These are phyloP conservation scores for Globia sparganii DNA, from an alignment of 2,888 invertebrate genomes.

Conservation along the genomic window DNA sequence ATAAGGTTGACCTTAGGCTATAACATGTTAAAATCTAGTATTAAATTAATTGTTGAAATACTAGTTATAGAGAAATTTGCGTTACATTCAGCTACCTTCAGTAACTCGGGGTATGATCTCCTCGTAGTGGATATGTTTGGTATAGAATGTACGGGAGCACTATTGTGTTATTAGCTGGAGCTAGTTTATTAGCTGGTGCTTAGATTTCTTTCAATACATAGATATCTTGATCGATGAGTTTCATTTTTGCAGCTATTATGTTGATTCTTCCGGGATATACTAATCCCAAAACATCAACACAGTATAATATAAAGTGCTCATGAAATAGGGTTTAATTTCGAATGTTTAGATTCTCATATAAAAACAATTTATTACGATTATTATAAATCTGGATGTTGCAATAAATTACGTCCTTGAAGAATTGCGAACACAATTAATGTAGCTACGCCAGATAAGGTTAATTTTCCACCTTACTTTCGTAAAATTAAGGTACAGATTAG, in stretches of 20 bases:
- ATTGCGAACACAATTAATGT: slow-evolving; percentile 7
- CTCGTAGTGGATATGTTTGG: no score
- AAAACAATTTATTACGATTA: slow-evolving; percentile 12
- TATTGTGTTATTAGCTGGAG: background rate
- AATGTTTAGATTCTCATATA: background rate
- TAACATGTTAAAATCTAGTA: background rate
- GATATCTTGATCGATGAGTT: no score
- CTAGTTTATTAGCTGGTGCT: no score
- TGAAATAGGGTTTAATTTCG: slow-evolving; percentile 2
- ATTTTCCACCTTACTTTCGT: background rate
- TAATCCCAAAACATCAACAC: background rate
- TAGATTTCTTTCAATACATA: background rate
- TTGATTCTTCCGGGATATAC: background rate
- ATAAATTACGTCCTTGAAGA: slow-evolving; percentile 31
- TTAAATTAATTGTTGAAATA: background rate
- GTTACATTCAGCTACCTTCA: no score
- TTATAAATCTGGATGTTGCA: slow-evolving; percentile 39
- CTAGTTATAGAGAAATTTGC: background rate
- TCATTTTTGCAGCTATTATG: background rate
- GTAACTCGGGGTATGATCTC: no score
- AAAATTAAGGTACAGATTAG: slow-evolving; percentile 4
- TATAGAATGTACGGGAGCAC: no score
- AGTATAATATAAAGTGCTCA: background rate
- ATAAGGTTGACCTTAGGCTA: background rate
- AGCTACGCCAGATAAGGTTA: background rate